A percentile compares a stretch with the other conserved stretches of the same genome.
Evolutionary conservation across 2,797 vertebrate species (phyloP).

Genomic region (Okamejei kenojei): DNA sequence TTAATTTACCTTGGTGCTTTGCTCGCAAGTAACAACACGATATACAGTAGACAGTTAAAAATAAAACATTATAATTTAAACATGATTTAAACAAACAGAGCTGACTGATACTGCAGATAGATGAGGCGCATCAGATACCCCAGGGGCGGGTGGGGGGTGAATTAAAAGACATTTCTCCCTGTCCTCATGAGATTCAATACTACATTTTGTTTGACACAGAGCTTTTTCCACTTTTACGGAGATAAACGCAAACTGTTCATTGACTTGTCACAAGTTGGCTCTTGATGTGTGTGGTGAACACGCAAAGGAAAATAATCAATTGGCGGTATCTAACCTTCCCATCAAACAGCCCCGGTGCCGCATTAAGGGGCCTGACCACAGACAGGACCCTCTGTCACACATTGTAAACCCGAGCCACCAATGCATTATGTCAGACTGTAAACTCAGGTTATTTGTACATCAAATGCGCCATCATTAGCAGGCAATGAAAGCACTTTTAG

Average conservation of each 20-base stretch:
- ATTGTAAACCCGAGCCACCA: background rate
- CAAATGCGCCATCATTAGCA: constrained; percentile 21
- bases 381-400: background rate
- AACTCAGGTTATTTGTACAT: background rate
- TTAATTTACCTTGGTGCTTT: no score
- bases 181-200: background rate
- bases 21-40: no score
- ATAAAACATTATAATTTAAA: no score
- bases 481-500: constrained; percentile 16
- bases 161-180: background rate
- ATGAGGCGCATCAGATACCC: background rate
- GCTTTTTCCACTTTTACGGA: background rate
- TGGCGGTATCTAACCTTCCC: background rate
- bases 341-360: background rate
- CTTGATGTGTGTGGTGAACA: background rate
- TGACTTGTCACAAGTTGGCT: background rate
- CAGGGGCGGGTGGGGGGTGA: background rate
- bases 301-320: background rate
- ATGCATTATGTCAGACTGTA: background rate
- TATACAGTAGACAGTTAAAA: background rate
- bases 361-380: background rate
- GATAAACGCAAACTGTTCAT: background rate
- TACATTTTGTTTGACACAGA: background rate
- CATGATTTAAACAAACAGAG: no score
- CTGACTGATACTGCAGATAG: background rate